Conservation (phyloP, 2,888 invertebrate genomes). For the Gnatocerus cornutus region DNA sequence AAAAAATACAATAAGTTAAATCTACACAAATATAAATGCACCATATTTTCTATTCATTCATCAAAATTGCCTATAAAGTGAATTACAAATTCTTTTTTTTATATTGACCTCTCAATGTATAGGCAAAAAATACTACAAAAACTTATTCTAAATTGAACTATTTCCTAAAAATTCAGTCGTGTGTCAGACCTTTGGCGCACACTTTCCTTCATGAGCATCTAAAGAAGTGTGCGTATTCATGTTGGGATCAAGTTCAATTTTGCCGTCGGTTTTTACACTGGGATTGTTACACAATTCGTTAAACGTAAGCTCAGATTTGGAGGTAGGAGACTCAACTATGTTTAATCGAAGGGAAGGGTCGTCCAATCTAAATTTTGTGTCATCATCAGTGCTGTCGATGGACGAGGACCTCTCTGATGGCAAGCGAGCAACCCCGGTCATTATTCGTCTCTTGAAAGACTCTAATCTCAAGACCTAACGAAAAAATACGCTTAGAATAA, state of each 20-base stretch:
- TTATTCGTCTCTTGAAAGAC: slow-evolving; percentile 77
- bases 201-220: slow-evolving; percentile 51
- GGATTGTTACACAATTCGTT: slow-evolving; percentile 56
- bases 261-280: slow-evolving; percentile 51
- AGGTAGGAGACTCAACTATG: slow-evolving; percentile 61
- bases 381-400: slow-evolving; percentile 68
- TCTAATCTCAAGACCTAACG: slow-evolving; percentile 83
- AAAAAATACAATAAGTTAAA: slow-evolving; percentile 32
- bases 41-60: slow-evolving; percentile 24
- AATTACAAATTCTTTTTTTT: slow-evolving; percentile 26
- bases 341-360: slow-evolving; percentile 68
- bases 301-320: slow-evolving; percentile 61
- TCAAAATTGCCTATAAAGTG: neutral
- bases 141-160: slow-evolving; percentile 45
- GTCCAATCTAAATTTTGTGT: slow-evolving; percentile 66
- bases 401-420: slow-evolving; percentile 66
- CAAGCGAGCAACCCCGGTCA: slow-evolving; percentile 62
- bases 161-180: slow-evolving; percentile 48
- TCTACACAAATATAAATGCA: slow-evolving; percentile 34
- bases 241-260: slow-evolving; percentile 61
- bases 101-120: slow-evolving; percentile 27
- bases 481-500: slow-evolving; percentile 21
- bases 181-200: slow-evolving; percentile 55
- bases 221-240: slow-evolving; percentile 62
- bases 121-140: slow-evolving; percentile 38